phyloP scores from a whole-genome alignment of 2,113 vertebrate genomes.

The Ptilonorhynchus violaceus region DNA sequence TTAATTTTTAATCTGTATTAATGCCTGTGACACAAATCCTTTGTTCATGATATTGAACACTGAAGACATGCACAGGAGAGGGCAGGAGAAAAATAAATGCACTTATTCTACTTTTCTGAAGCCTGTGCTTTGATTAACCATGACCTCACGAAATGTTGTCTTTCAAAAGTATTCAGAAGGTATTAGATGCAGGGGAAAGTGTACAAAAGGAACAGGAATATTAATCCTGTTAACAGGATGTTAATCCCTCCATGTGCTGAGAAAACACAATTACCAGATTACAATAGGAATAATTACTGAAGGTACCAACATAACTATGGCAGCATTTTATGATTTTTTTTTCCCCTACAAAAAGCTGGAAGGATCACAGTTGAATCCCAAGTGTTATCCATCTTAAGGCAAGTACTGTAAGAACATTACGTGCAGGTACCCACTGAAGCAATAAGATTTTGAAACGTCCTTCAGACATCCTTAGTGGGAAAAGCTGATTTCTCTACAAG shows the following conservation, averaged over 20 bases:
- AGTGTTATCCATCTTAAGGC: background rate
- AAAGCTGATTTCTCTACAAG: background rate
- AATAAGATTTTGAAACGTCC: background rate
- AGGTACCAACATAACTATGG: background rate
- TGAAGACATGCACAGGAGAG: background rate
- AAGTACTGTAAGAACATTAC: background rate
- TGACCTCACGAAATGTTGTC: background rate
- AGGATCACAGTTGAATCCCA: background rate
- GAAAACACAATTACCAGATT: background rate
- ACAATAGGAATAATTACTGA: background rate
- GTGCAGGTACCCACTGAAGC: background rate
- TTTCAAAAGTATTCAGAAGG: background rate
- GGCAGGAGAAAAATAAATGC: background rate
- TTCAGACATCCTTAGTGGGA: background rate
- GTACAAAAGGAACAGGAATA: conserved; percentile 1
- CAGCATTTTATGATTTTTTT: background rate
- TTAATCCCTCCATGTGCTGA: background rate
- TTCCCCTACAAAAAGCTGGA: background rate
- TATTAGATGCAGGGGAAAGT: background rate
- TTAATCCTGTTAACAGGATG: conserved; percentile 22
- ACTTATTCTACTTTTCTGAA: background rate
- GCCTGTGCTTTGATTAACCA: background rate
- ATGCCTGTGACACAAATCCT: background rate
- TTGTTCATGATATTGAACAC: background rate
- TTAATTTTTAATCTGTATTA: background rate